Conservation (phyloP, 2,888 invertebrate genomes). For the Dermolepida albohirtum region DNA sequence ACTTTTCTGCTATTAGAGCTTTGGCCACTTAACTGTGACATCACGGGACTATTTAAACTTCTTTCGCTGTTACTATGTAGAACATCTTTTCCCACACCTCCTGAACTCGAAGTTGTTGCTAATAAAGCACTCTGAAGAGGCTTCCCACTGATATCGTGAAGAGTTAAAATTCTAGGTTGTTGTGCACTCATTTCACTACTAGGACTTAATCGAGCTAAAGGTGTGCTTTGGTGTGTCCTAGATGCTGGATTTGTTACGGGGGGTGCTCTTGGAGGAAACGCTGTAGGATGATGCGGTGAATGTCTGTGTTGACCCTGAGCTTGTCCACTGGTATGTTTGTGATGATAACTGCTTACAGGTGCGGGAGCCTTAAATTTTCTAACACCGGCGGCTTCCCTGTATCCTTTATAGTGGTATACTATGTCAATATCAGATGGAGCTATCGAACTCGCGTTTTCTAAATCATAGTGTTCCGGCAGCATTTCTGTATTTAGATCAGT, state of each 20-base stretch:
- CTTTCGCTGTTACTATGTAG: slow-evolving; percentile 92
- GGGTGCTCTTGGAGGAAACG: slow-evolving; percentile 79
- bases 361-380: slow-evolving; percentile 91
- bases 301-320: slow-evolving; percentile 79
- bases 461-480: slow-evolving; percentile 90
- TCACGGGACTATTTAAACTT: slow-evolving; percentile 91
- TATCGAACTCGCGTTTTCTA: slow-evolving; percentile 97
- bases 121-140: slow-evolving; percentile 89
- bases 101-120: slow-evolving; percentile 90
- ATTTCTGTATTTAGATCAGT: slow-evolving; percentile 83
- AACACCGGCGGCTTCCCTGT: slow-evolving; percentile 84
- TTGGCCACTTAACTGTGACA: slow-evolving; percentile 91
- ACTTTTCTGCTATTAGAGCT: slow-evolving; percentile 85
- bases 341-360: slow-evolving; percentile 81
- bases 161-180: slow-evolving; percentile 90
- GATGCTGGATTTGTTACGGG: slow-evolving; percentile 78
- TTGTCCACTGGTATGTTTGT: slow-evolving; percentile 77
- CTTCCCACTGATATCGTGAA: slow-evolving; percentile 94
- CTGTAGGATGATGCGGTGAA: slow-evolving; percentile 80
- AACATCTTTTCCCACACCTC: slow-evolving; percentile 89
- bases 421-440: slow-evolving; percentile 98
- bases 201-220: slow-evolving; percentile 88
- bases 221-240: slow-evolving; percentile 88
- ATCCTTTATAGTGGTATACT: slow-evolving; percentile 95
- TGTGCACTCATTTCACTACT: slow-evolving; percentile 93